Evolutionary conservation across 1,140 invertebrate species (phyloP), one percentile per base, ranked within the genome.

Genomic region (Drosophila sp.): DNA sequence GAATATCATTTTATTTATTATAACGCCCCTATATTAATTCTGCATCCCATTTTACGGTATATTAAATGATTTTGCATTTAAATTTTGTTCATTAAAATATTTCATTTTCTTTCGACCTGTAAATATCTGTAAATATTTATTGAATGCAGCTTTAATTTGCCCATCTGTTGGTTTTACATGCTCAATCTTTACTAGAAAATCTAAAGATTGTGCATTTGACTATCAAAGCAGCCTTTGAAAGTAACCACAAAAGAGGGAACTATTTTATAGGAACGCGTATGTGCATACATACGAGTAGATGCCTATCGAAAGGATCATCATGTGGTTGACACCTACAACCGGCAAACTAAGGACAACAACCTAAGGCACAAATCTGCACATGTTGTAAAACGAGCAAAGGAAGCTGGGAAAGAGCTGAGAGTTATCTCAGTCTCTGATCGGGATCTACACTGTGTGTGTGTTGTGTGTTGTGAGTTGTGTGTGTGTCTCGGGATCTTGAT

Each of bases 281-380:
- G 9, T 7, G 48, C 21, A 21, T 2, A 41, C 51, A 43, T 63
- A 54, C 61, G 27, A 32, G 43, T 54, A 78, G 83, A 87, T 87
- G 48, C 29, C 48, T 67, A 87, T 87, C 82, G 57, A 21, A 40
- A 36, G 54, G 57, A 86, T 70, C 71, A 58, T 87, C 76, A 63
- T 72, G 76, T 74, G 83, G 84, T 73, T 82, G 84, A 89, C 83
- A 89, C 83, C 83, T 89, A 72, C 83, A 77, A 77, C 36, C 6
- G n/a, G n/a, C n/a, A n/a, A n/a, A n/a, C n/a, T 41, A 34, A 21
- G 21, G 45, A 18, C 11, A 18, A 29, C 7, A 29, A n/a, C n/a
- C n/a, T n/a, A n/a, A 41, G 29, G 46, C 13, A 29, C 9, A 64
- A 82, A 82, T 89, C 83, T 69, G 83, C 82, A 87, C 83, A 89